A percentile compares a stretch with the other conserved stretches of the same genome.
These are phyloP conservation scores for Calliphora vomitoria DNA, from an alignment of 2,888 invertebrate genomes.

Conservation along the genomic window DNA sequence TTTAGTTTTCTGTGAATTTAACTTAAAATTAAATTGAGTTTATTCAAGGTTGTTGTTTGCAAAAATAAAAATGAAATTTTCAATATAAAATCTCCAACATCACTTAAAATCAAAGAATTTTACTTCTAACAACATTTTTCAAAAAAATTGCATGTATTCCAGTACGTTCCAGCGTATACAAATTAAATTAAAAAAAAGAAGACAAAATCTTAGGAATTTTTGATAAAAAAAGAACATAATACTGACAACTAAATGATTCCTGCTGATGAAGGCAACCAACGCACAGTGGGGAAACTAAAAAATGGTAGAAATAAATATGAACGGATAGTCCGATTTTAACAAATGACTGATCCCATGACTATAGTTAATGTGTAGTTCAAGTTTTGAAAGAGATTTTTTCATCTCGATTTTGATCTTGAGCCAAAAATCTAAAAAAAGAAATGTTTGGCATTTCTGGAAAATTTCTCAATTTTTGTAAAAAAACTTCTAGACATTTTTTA, in stretches of 20 bases:
- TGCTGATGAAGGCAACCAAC: not conserved
- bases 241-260: slow-evolving; percentile 17
- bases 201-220: slow-evolving; percentile 19
- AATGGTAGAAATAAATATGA: too few relatives aligned
- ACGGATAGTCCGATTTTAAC: too few relatives aligned
- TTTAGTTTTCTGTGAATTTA: not conserved
- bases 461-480: too few relatives aligned
- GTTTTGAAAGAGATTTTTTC: too few relatives aligned
- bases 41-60: not conserved
- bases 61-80: slow-evolving; percentile 9
- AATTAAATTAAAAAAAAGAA: slow-evolving; percentile 13
- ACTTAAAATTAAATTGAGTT: not conserved
- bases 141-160: slow-evolving; percentile 5
- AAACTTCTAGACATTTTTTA: too few relatives aligned
- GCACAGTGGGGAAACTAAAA: too few relatives aligned
- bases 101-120: slow-evolving; percentile 45
- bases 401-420: too few relatives aligned
- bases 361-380: too few relatives aligned
- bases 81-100: slow-evolving; percentile 27
- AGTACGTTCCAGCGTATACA: not conserved
- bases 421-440: too few relatives aligned
- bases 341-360: too few relatives aligned
- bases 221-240: slow-evolving; percentile 14
- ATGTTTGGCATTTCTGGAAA: too few relatives aligned
- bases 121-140: slow-evolving; percentile 14